These are phyloP conservation scores for Antheraea mylitta DNA, from an alignment of 1,140 invertebrate genomes.

Conservation along the genomic window DNA sequence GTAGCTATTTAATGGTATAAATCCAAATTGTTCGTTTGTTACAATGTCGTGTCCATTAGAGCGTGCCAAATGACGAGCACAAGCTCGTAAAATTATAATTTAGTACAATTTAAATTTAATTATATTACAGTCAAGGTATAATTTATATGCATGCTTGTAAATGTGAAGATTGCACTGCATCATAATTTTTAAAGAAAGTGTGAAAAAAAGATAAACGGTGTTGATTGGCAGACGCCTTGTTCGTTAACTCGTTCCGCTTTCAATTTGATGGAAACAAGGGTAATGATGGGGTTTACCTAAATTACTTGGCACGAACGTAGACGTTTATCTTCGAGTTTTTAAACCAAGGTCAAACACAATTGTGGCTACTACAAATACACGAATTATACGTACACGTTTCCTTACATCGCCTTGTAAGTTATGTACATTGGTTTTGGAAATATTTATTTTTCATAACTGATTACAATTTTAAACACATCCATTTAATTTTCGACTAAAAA, in stretches of 20 bases:
- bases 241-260: conserved; percentile 8
- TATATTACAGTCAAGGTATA: not conserved
- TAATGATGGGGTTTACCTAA: conserved; percentile 4
- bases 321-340: not conserved
- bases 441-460: no score
- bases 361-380: not conserved
- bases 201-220: not conserved
- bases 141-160: not conserved
- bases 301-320: not conserved
- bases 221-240: not conserved
- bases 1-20: no score
- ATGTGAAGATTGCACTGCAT: not conserved
- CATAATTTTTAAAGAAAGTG: conserved; percentile 2
- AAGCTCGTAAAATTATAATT: no score
- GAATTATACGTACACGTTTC: not conserved
- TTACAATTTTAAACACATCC: no score
- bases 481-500: no score
- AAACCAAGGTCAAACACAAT: not conserved
- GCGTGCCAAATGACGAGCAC: no score
- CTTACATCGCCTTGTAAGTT: no score
- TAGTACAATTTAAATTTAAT: no score
- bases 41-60: no score
- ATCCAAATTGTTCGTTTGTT: no score
- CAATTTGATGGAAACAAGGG: not conserved
- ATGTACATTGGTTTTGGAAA: no score